phyloP scores from a whole-genome alignment of 2,113 vertebrate genomes.

The Nycticorax nycticorax region DNA sequence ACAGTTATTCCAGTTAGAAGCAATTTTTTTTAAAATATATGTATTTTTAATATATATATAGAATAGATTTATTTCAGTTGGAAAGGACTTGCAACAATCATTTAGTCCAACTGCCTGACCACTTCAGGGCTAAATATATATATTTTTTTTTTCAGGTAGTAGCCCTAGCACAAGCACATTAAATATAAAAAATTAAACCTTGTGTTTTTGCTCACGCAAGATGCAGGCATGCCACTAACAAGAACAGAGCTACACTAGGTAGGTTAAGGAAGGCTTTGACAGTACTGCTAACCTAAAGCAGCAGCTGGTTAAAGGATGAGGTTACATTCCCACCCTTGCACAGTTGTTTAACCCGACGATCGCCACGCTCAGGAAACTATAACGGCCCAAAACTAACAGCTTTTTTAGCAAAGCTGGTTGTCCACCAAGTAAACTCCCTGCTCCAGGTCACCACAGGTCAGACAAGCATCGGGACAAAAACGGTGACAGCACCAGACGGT shows the following conservation, averaged over 20 bases:
- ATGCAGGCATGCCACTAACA: neutral
- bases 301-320: neutral
- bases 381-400: neutral
- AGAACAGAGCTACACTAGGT: neutral
- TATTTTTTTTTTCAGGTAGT: neutral
- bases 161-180: neutral
- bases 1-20: neutral
- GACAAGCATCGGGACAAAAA: neutral
- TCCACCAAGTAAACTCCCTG: neutral
- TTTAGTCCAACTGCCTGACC: neutral
- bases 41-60: neutral
- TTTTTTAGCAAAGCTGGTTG: neutral
- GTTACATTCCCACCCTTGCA: neutral
- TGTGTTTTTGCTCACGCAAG: neutral
- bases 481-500: neutral
- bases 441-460: neutral
- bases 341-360: neutral
- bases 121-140: neutral
- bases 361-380: rapidly evolving
- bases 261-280: neutral
- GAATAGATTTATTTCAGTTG: neutral
- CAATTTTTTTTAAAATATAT: neutral
- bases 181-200: neutral
- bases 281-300: neutral
- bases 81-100: neutral